Evolutionary conservation across 2,888 invertebrate species (phyloP).

Genomic region (Volucella inflata): DNA sequence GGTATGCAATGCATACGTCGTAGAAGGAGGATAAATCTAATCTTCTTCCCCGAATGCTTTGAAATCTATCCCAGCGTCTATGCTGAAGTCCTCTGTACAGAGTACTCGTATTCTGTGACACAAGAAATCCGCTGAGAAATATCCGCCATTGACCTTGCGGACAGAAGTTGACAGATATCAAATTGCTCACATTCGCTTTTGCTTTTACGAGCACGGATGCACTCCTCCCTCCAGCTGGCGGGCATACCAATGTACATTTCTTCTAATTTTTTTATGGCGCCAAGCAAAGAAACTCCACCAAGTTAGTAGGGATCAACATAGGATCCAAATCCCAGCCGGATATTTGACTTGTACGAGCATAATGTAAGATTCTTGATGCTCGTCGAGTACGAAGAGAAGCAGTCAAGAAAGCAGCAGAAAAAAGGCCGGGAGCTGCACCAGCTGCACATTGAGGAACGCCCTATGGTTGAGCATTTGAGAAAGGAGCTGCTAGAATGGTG

Average conservation of each 20-base stretch:
- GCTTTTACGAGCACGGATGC: constrained; percentile 21
- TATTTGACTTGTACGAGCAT: constrained; percentile 65
- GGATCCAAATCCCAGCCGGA: constrained; percentile 49
- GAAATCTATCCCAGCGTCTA: constrained; percentile 51
- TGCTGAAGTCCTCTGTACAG: constrained; percentile 1
- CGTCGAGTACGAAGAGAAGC: constrained; percentile 22
- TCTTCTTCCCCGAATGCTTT: constrained; percentile 49
- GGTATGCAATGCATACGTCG: constrained; percentile 39
- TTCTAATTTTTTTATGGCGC: constrained; percentile 73
- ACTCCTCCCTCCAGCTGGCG: not conserved
- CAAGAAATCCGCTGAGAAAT: constrained; percentile 69
- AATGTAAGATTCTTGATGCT: constrained; percentile 65
- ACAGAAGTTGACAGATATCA: constrained; percentile 75
- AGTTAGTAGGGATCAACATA: constrained; percentile 54
- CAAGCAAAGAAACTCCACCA: constrained; percentile 51
- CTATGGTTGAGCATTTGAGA: constrained; percentile 48
- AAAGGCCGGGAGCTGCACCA: constrained; percentile 66
- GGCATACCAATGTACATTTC: constrained; percentile 57
- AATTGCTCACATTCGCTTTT: constrained; percentile 67
- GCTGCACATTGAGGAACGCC: constrained; percentile 69
- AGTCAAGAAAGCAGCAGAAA: constrained; percentile 5
- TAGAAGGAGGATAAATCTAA: constrained; percentile 53
- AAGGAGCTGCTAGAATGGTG: constrained; percentile 21
- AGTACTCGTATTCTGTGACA: constrained; percentile 40
- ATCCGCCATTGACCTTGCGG: constrained; percentile 73